phyloP scores from a whole-genome alignment of 2,113 vertebrate genomes.

The Dinomys branickii region DNA sequence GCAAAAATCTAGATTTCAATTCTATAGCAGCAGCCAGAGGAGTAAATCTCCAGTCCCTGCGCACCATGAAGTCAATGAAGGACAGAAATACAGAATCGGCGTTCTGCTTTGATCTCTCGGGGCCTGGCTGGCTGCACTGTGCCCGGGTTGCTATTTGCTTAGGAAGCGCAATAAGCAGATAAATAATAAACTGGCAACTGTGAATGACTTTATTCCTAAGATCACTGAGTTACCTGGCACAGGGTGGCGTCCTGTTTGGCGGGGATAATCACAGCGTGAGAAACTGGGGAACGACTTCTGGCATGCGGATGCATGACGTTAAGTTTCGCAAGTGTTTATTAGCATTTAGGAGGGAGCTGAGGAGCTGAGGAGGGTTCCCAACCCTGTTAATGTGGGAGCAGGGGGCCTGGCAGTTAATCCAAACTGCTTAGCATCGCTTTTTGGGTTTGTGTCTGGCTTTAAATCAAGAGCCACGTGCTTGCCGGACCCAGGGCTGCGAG shows the following conservation, averaged over 20 bases:
- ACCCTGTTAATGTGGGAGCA: background rate
- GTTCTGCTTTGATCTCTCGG: background rate
- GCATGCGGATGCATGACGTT: background rate
- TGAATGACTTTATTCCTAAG: background rate
- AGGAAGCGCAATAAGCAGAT: background rate
- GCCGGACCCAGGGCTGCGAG: background rate
- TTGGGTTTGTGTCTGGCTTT: background rate
- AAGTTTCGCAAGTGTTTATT: background rate
- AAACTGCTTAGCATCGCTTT: background rate
- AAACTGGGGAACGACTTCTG: background rate
- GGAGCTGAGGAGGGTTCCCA: accelerated
- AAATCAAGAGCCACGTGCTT: background rate
- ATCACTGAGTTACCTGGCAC: background rate
- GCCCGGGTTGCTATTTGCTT: background rate
- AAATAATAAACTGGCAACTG: background rate
- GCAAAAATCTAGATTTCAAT: background rate
- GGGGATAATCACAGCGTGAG: background rate
- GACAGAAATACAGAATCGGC: background rate
- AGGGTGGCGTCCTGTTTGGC: background rate
- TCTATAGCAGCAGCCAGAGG: background rate
- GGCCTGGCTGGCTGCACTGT: background rate
- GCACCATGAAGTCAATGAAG: background rate
- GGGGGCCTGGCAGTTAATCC: accelerated
- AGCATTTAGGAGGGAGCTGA: background rate
- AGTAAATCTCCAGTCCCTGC: background rate